Evolutionary conservation across 2,113 vertebrate genomes (phyloP).

Genomic region (Entelurus aequoreus): DNA sequence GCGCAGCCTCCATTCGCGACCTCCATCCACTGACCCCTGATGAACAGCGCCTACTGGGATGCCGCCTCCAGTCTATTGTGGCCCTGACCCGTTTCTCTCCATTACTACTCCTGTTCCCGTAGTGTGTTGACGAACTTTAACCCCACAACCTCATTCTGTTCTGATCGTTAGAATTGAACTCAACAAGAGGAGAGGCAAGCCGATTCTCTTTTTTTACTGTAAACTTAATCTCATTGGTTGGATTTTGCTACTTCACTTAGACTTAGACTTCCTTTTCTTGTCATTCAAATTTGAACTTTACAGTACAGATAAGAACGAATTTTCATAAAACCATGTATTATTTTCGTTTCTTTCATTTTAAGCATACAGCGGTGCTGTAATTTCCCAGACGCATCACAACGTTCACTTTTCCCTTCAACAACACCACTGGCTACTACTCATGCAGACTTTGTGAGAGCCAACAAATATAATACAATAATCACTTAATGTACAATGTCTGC

Average conservation of each 20-base stretch:
- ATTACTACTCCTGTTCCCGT: slow-evolving; percentile 16
- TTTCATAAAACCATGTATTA: no score
- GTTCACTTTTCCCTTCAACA: no score
- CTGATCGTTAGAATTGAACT: slow-evolving; percentile 15
- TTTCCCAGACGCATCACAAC: no score
- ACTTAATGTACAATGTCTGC: no score
- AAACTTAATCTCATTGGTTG: background rate
- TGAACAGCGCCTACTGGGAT: slow-evolving; percentile 26
- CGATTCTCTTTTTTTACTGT: background rate
- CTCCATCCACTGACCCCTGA: slow-evolving; percentile 36
- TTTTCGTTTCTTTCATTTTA: no score
- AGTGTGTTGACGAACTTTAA: slow-evolving; percentile 37
- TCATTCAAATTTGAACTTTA: no score
- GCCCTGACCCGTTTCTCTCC: slow-evolving; percentile 23
- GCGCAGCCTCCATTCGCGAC: slow-evolving; percentile 18
- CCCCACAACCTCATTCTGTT: slow-evolving; percentile 11
- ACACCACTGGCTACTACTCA: no score
- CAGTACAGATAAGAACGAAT: no score
- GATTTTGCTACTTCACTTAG: background rate
- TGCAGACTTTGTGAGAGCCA: no score
- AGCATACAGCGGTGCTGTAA: no score
- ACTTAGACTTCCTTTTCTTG: no score
- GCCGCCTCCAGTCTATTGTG: slow-evolving; percentile 3
- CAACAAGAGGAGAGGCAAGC: background rate
- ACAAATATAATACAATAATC: no score